Evolutionary conservation across 2,888 invertebrate genomes (phyloP).

Genomic region (Coelopa pilipes): DNA sequence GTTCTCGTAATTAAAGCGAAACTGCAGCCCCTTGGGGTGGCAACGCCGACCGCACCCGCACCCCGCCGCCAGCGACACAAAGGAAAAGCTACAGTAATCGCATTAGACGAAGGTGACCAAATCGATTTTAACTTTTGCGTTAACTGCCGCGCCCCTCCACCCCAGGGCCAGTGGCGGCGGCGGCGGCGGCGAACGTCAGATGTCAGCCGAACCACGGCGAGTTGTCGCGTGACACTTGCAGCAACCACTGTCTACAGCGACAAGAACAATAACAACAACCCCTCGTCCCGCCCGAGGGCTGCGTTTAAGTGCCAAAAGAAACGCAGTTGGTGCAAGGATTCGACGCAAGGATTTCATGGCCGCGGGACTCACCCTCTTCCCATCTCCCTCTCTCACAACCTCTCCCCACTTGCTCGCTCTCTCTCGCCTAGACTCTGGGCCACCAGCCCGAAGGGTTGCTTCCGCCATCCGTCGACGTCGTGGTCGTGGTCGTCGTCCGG

Average conservation of each 20-base stretch:
- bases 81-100: slow-evolving; percentile 48
- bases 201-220: neutral
- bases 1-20: slow-evolving; percentile 27
- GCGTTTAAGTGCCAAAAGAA: too few species aligned
- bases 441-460: neutral
- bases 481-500: neutral
- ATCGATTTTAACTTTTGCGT: slow-evolving; percentile 48
- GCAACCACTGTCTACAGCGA: neutral
- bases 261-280: neutral
- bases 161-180: neutral
- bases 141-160: slow-evolving; percentile 2
- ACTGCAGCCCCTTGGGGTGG: slow-evolving; percentile 10
- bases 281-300: neutral
- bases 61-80: neutral
- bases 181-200: too few species aligned
- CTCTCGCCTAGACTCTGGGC: neutral
- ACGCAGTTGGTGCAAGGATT: too few species aligned
- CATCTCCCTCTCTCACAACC: too few species aligned
- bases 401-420: too few species aligned
- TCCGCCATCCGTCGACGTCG: neutral
- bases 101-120: slow-evolving; percentile 56
- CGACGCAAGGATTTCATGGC: too few species aligned
- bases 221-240: neutral
- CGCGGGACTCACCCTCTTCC: too few species aligned
- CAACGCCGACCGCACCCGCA: neutral